Evolutionary conservation across 2,113 vertebrate species (phyloP), one percentile per base, ranked within the genome.

Genomic region (Poecile atricapillus): DNA sequence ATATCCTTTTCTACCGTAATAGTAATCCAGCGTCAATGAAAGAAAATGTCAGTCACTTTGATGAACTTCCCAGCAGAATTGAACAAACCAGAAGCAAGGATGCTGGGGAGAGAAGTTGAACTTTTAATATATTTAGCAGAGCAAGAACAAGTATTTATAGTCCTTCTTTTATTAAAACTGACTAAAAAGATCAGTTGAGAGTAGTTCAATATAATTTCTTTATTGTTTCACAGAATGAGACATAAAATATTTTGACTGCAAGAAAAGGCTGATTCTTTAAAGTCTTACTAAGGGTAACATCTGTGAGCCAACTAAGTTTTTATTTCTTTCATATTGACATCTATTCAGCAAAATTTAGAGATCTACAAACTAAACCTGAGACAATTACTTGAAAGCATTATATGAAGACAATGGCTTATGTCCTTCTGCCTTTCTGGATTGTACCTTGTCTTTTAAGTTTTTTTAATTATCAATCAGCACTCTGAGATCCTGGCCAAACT

Each of bases 111-210:
- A 96, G 69, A 94, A 97, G 93, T 21, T 86, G 37, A 94, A 88
- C 55, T 37, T 94, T 91, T 95, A 86, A 94, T 96, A 75, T 91
- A 89, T 93, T 93, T 95, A 84, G 21, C 75, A 47, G 68, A 80
- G 69, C 35, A 87, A 85, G 28, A 90, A 21, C 68, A 93, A 93
- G 73, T 79, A 59, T 87, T 94, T 71, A 43, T 75, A 97, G 95
- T 94, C 47, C 39, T 31, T 65, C 30, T 96, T 97, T 98, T 96
- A 94, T 95, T 97, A 97, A 97, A 96, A 46, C 15, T 47, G 85
- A 74, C 31, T 94, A 84, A 91, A 93, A 79, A 96, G 90, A 87
- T 96, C 67, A 91, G 56, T 74, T 83, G 74, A 93, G 63, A 64
- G 92, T 86, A 79, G 37, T 21, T 60, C 15, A 70, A 22, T 73